These are phyloP conservation scores for Chiridota heheva DNA, from an alignment of 35 echinoderm and acorn worm genomes.

Conservation along the genomic window DNA sequence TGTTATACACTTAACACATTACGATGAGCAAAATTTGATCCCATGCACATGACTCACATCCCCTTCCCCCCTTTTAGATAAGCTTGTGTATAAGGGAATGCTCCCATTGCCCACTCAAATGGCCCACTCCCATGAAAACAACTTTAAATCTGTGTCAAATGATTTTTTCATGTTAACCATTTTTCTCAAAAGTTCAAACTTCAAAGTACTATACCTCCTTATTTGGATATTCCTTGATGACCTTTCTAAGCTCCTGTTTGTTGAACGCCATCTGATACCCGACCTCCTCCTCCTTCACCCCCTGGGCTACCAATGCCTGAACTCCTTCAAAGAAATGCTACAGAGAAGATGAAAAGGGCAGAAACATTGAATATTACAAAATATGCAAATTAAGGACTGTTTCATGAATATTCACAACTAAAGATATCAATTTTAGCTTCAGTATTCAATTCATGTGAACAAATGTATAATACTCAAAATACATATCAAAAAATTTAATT, in stretches of 20 bases:
- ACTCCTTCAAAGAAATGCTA: slow-evolving; percentile 99
- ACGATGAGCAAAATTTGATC: too few species aligned
- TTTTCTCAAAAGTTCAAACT: background rate
- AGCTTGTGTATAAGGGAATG: too few species aligned
- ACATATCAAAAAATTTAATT: background rate
- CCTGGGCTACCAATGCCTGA: slow-evolving; percentile 76
- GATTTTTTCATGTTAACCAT: background rate
- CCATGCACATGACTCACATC: too few species aligned
- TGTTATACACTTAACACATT: too few species aligned
- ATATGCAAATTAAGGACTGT: background rate
- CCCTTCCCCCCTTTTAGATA: too few species aligned
- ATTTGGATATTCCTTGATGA: slow-evolving; percentile 93
- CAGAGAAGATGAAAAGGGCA: slow-evolving; percentile 20
- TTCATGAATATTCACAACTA: background rate
- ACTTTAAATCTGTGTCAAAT: background rate
- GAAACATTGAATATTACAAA: background rate
- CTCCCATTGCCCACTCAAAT: too few species aligned
- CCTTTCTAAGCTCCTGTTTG: slow-evolving; percentile 92
- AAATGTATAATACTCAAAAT: background rate
- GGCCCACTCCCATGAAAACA: background rate
- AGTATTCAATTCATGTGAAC: background rate
- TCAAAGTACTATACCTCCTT: slow-evolving; percentile 89
- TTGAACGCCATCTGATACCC: slow-evolving; percentile 98
- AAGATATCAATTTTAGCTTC: background rate
- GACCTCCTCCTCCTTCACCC: slow-evolving; percentile 97